Evolutionary conservation across 2,113 vertebrate species (phyloP).

Genomic region (Mugil cephalus): DNA sequence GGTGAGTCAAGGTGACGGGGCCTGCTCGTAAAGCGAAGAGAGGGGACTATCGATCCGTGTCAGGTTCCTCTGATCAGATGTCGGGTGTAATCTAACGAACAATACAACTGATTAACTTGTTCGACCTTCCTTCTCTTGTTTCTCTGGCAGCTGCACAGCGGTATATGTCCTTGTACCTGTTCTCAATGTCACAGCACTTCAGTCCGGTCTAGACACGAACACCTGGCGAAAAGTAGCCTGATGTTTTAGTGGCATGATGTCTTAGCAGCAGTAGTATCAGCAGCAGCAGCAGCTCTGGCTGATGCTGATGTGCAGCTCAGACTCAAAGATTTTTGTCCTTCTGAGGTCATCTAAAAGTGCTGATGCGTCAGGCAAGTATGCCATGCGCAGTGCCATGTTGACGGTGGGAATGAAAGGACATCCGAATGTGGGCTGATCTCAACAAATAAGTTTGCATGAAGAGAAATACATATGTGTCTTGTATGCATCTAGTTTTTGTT

Average conservation of each 20-base stretch:
- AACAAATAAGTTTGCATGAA: too few relatives aligned
- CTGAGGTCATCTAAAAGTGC: slow-evolving; percentile 65
- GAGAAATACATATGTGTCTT: too few relatives aligned
- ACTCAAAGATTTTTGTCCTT: slow-evolving; percentile 52
- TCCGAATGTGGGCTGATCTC: too few relatives aligned
- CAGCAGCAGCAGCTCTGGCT: neutral
- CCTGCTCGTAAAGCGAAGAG: slow-evolving; percentile 48
- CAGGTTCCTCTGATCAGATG: slow-evolving; percentile 63
- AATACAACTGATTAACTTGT: slow-evolving; percentile 70
- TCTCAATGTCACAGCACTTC: slow-evolving; percentile 60
- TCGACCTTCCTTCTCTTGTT: slow-evolving; percentile 62
- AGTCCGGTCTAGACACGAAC: neutral
- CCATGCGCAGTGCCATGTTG: slow-evolving; percentile 50
- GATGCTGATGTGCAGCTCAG: neutral
- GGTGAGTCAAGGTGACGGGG: slow-evolving; percentile 92
- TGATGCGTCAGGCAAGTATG: slow-evolving; percentile 42
- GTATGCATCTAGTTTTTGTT: too few relatives aligned
- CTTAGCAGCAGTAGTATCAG: neutral
- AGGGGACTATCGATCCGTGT: slow-evolving; percentile 57
- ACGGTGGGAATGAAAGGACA: slow-evolving; percentile 10
- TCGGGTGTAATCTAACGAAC: slow-evolving; percentile 55
- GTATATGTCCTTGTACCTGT: slow-evolving; percentile 39
- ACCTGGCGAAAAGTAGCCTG: slow-evolving; percentile 24
- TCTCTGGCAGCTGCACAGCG: slow-evolving; percentile 26
- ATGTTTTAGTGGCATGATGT: slow-evolving; percentile 12